Percentiles rank a stretch among this genome's conserved stretches.
Conservation (phyloP, 2,888 invertebrate species). For the Ecliptopera silaceata region DNA sequence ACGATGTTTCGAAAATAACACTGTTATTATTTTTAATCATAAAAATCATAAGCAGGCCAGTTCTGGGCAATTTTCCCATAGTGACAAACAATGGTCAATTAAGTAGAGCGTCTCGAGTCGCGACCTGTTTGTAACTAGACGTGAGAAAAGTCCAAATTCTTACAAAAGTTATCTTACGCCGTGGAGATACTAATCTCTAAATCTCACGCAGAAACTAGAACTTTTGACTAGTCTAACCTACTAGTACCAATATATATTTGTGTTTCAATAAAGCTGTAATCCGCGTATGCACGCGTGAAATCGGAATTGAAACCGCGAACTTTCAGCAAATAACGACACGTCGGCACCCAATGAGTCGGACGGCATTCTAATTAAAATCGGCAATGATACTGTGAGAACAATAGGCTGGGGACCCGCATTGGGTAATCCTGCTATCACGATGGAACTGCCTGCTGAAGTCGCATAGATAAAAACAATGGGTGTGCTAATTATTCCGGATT, state of each 20-base stretch:
- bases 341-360: conserved; percentile 29
- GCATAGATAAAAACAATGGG: conserved; percentile 55
- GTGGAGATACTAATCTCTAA: conserved; percentile 18
- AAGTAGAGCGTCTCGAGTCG: conserved; percentile 59
- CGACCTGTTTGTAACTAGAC: conserved; percentile 52
- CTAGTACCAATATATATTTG: background rate
- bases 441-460: conserved; percentile 45
- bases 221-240: conserved; percentile 2
- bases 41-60: conserved; percentile 67
- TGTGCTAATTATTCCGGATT: conserved; percentile 48
- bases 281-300: conserved; percentile 9
- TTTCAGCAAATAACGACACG: conserved; percentile 31
- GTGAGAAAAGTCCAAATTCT: conserved; percentile 57
- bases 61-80: conserved; percentile 68
- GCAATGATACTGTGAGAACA: conserved; percentile 47
- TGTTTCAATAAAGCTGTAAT: conserved; percentile 2
- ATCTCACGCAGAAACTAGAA: conserved; percentile 31
- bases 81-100: conserved; percentile 81
- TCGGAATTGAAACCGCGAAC: conserved; percentile 28
- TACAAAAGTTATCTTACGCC: conserved; percentile 31
- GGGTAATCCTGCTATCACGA: conserved; percentile 48
- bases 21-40: conserved; percentile 59
- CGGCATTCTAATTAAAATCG: conserved; percentile 51
- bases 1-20: conserved; percentile 68
- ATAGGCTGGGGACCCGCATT: conserved; percentile 50